Evolutionary conservation across 2,888 invertebrate species (phyloP), one percentile per base, ranked within the genome.

Genomic region (Ptychoptera albimana): DNA sequence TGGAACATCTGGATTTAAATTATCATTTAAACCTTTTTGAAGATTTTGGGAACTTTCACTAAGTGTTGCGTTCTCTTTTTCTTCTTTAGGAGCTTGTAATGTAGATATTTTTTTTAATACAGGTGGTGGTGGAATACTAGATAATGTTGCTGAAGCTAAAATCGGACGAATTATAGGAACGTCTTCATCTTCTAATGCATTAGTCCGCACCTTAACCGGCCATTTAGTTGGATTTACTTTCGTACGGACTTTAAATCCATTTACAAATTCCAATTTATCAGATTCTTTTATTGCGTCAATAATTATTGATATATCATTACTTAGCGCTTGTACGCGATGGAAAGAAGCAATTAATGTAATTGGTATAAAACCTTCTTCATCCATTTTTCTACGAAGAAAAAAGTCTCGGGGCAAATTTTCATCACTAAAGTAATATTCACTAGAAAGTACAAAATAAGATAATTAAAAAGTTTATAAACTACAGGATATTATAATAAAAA

Each of bases 351-450:
- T 92, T 50, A 97, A 69, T 48, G 86, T 82, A 39, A 98, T 79
- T 1, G 94, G 92, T 50, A 97, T 77, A 59, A 82, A 97, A 44
- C 98, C 98, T 57, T 92, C 83, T 2, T 76, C 66, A 55, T 91
- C 87, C 98, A 98, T 98, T 74, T 93, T 93, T 54, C 94, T 79
- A 31, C 97, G 79, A 51, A 98, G 73, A 73, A 91, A 98, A 71
- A 96, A 91, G 62, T 98, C 98, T 55, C 88, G 79, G 54, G 85
- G 79, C 45, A 98, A 71, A 70, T 98, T 98, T 59, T 94, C 94
- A 52, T 85, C 83, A 55, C 93, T 93, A 72, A 98, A 97, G 76
- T 98, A 98, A 70, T 98, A 98, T 69, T 98, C 97, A 61, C 96
- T 97, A 73, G 35, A 75, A 70, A 47, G 50, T 49, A 50, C 50